These are phyloP conservation scores for Antheraea mylitta DNA, from an alignment of 1,140 invertebrate species.

Conservation along the genomic window DNA sequence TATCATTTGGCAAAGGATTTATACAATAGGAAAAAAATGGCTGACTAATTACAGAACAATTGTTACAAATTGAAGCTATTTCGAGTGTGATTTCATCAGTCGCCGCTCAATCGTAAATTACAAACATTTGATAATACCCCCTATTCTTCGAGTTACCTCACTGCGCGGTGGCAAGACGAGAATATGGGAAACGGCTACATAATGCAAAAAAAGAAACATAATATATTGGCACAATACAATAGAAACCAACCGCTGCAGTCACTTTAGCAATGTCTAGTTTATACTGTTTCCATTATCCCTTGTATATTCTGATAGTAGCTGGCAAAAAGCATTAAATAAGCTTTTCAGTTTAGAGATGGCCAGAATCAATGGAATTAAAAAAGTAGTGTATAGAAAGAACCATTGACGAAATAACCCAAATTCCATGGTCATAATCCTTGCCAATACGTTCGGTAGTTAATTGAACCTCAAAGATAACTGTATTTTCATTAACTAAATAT, in stretches of 20 bases:
- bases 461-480: no score
- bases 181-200: conserved; percentile 48
- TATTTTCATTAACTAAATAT: no score
- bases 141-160: conserved; percentile 46
- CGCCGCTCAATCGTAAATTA: conserved; percentile 35
- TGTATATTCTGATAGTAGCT: background rate
- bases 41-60: conserved; percentile 21
- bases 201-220: conserved; percentile 38
- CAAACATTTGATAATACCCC: conserved; percentile 53
- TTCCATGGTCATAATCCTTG: no score
- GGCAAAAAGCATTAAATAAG: background rate
- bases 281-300: background rate
- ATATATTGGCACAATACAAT: conserved; percentile 45
- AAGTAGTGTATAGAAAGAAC: no score
- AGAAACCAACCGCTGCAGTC: conserved; percentile 21
- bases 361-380: no score
- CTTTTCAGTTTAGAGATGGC: no score
- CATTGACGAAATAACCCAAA: no score
- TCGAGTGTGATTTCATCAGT: conserved; percentile 23
- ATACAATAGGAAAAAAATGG: conserved; percentile 3
- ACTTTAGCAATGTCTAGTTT: conserved; percentile 23
- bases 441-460: no score
- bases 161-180: conserved; percentile 28
- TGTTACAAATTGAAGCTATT: conserved; percentile 22
- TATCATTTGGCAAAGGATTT: background rate